Conservation (phyloP, 1,140 invertebrate species). For the Aphelenchoides besseyi region DNA sequence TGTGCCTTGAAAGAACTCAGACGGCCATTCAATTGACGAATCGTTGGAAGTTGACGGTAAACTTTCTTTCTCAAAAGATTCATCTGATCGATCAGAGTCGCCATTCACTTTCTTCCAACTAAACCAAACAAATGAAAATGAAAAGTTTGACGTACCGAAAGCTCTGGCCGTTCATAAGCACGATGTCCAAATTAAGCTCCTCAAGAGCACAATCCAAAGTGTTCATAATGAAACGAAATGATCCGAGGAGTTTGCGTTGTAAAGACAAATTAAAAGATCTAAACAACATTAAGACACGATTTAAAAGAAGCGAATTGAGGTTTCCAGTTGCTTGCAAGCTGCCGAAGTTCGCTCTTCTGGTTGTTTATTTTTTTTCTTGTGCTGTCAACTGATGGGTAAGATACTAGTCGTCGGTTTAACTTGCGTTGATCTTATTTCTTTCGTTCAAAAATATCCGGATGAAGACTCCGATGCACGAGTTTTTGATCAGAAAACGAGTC, state of each 20-base stretch:
- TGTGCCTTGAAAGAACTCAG: constrained; percentile 24
- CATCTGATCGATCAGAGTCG: too few species aligned
- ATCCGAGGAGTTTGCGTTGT: background rate
- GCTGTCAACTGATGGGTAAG: constrained; percentile 22
- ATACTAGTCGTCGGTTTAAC: constrained; percentile 30
- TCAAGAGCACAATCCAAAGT: constrained; percentile 15
- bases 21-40: background rate
- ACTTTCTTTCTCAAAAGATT: too few species aligned
- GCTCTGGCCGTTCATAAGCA: constrained; percentile 43
- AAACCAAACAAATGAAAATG: background rate
- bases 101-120: background rate
- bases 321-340: background rate
- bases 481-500: constrained; percentile 19
- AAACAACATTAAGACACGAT: background rate
- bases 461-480: constrained; percentile 32
- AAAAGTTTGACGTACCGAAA: constrained; percentile 30
- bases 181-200: constrained; percentile 41
- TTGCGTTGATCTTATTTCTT: constrained; percentile 25
- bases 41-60: background rate
- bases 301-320: background rate
- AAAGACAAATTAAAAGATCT: background rate
- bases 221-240: background rate
- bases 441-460: constrained; percentile 25
- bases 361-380: background rate
- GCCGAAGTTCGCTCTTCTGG: background rate